phyloP scores from a whole-genome alignment of 1,140 invertebrate species.

The Drosophila setifemur region DNA sequence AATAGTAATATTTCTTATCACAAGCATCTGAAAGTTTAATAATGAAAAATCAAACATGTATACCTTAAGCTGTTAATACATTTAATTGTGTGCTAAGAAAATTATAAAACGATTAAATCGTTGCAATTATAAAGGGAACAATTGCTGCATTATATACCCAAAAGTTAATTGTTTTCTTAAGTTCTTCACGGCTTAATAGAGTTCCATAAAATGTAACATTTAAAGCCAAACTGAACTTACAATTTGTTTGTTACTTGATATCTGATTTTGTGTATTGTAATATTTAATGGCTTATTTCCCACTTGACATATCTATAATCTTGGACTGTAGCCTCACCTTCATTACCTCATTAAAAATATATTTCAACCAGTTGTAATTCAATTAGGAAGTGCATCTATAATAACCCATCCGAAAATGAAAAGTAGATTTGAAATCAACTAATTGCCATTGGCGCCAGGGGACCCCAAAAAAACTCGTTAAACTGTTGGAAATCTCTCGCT shows the following conservation, averaged over 20 bases:
- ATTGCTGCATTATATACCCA: too few relatives aligned
- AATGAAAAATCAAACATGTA: too few relatives aligned
- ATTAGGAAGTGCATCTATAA: constrained; percentile 45
- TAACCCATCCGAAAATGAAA: neutral
- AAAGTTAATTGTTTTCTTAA: neutral
- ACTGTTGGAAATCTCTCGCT: constrained; percentile 36
- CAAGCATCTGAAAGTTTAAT: too few relatives aligned
- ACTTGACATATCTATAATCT: constrained; percentile 28
- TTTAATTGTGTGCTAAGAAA: too few relatives aligned
- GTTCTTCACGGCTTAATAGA: too few relatives aligned
- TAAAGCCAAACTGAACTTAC: neutral
- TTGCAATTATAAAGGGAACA: too few relatives aligned
- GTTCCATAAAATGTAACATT: neutral
- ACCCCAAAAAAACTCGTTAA: constrained; percentile 5
- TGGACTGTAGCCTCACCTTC: constrained; percentile 12
- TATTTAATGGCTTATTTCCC: constrained; percentile 31
- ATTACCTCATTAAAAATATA: constrained; percentile 25
- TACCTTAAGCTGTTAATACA: too few relatives aligned
- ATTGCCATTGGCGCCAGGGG: constrained; percentile 10
- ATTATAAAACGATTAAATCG: too few relatives aligned
- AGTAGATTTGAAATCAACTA: constrained; percentile 20
- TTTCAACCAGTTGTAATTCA: constrained; percentile 32
- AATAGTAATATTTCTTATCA: too few relatives aligned
- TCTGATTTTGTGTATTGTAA: constrained; percentile 27
- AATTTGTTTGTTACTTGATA: constrained; percentile 3